These are phyloP conservation scores for Drosophila hydei DNA, from an alignment of 1,140 invertebrate genomes.

Conservation along the genomic window DNA sequence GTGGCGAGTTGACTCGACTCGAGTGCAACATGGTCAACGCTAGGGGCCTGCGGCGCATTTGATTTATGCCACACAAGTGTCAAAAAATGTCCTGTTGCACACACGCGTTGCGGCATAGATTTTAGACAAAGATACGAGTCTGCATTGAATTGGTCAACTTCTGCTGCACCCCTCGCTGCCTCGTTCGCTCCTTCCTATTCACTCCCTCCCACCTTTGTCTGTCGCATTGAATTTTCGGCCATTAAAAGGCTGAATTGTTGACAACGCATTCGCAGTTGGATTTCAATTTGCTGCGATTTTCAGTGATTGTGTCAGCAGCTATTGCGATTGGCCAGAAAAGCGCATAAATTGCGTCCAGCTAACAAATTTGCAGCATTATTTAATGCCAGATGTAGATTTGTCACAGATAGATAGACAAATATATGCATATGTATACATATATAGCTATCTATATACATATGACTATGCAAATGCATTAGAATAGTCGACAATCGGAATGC, in stretches of 20 bases:
- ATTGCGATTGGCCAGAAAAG: constrained; percentile 35
- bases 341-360: constrained; percentile 60
- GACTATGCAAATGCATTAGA: constrained; percentile 25
- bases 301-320: constrained; percentile 68
- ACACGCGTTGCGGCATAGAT: constrained; percentile 61
- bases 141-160: constrained; percentile 29
- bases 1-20: neutral
- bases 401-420: constrained; percentile 41
- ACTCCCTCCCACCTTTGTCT: neutral
- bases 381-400: constrained; percentile 58
- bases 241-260: constrained; percentile 63
- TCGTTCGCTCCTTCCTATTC: too few species aligned
- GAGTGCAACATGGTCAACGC: constrained; percentile 23
- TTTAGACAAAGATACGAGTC: constrained; percentile 57
- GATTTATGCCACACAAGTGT: constrained; percentile 81
- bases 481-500: neutral
- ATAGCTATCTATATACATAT: neutral
- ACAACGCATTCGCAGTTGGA: constrained; percentile 36
- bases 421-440: constrained; percentile 1
- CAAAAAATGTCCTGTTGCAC: constrained; percentile 81
- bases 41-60: constrained; percentile 66
- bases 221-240: constrained; percentile 30
- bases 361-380: constrained; percentile 74
- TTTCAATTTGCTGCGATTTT: constrained; percentile 64
- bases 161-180: neutral